Evolutionary conservation across 2,113 vertebrate species (phyloP).

Genomic region (Ceyx melanurus): DNA sequence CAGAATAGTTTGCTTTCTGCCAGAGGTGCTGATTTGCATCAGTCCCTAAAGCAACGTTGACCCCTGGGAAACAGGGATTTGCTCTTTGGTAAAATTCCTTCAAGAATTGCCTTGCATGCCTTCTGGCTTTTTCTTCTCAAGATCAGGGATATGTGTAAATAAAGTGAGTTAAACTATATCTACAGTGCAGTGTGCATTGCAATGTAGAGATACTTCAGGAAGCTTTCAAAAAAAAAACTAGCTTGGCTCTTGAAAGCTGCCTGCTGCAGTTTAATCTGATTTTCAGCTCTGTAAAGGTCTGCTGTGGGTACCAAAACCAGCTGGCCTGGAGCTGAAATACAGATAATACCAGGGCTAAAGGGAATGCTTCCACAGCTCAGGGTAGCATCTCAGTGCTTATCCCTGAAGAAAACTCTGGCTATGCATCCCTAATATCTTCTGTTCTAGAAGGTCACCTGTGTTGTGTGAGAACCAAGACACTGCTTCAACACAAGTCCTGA

Average conservation of each 20-base stretch:
- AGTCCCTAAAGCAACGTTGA: constrained; percentile 1
- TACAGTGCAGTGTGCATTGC: neutral
- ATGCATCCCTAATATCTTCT: neutral
- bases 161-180: neutral
- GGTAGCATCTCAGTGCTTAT: neutral
- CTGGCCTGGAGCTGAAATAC: neutral
- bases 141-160: neutral
- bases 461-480: rapidly evolving
- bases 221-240: neutral
- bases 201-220: neutral
- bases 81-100: neutral
- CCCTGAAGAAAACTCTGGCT: neutral
- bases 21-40: neutral
- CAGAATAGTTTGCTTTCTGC: constrained; percentile 19
- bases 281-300: neutral
- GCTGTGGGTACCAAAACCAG: neutral
- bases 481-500: neutral
- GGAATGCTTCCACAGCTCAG: neutral
- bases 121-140: neutral
- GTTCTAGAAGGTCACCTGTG: neutral
- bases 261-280: neutral
- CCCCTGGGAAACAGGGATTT: constrained; percentile 24
- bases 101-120: neutral
- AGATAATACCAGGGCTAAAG: neutral
- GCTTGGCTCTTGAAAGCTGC: neutral